Conservation (phyloP, 2,113 vertebrate genomes). For the Lepisosteus osseus region DNA sequence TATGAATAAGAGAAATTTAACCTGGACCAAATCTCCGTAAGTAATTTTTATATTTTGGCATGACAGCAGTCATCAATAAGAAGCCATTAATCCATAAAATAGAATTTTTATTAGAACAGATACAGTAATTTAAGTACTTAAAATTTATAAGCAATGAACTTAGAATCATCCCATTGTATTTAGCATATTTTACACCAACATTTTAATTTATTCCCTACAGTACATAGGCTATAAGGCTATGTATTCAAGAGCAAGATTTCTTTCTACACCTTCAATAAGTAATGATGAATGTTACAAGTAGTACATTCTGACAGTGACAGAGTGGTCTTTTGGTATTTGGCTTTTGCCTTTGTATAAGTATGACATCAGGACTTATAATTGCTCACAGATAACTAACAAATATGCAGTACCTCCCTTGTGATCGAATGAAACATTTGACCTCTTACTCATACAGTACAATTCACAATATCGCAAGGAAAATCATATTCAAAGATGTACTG, state of each 20-base stretch:
- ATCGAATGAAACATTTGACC: conserved; percentile 46
- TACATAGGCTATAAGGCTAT: neutral
- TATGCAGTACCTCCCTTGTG: conserved; percentile 38
- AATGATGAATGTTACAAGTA: conserved; percentile 2
- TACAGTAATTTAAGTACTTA: too few species aligned
- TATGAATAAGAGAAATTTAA: too few species aligned
- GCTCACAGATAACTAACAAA: conserved; percentile 42
- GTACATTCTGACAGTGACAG: conserved; percentile 19
- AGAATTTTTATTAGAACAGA: too few species aligned
- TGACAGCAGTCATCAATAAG: too few species aligned
- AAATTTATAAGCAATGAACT: too few species aligned
- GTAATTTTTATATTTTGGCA: too few species aligned
- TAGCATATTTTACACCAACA: conserved; percentile 4
- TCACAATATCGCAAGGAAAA: conserved; percentile 26
- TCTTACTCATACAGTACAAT: conserved; percentile 31
- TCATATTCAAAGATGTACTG: conserved; percentile 5
- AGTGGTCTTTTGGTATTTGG: conserved; percentile 19
- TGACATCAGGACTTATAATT: conserved; percentile 45
- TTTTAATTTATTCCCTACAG: neutral
- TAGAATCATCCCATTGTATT: neutral
- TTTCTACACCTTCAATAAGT: neutral
- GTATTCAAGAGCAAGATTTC: too few species aligned
- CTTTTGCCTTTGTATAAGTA: conserved; percentile 29
- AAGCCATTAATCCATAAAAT: too few species aligned
- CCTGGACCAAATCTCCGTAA: too few species aligned